A percentile compares a stretch with the other conserved stretches of the same genome.
Conservation (phyloP, 2,113 vertebrate species). For the Monopterus albus region DNA sequence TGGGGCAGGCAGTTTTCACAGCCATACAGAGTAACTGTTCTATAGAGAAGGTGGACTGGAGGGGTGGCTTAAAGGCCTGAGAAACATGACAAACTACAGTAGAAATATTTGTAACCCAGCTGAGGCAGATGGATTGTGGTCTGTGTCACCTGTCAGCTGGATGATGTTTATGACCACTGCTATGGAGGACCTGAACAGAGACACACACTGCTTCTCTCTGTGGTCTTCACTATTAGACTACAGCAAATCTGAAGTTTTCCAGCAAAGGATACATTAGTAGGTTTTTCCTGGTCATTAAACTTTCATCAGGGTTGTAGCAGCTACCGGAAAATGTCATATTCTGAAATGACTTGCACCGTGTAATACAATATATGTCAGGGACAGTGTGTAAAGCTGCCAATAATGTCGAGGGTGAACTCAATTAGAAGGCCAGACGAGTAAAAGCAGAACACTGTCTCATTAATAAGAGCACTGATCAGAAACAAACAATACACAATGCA, state of each 20-base stretch:
- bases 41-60: conserved; percentile 29
- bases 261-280: conserved; percentile 43
- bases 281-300: conserved; percentile 61
- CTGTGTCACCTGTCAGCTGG: conserved; percentile 22
- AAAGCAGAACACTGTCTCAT: too few species aligned
- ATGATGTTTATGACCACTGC: conserved; percentile 41
- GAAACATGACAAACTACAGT: conserved; percentile 17
- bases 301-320: conserved; percentile 47
- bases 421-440: too few species aligned
- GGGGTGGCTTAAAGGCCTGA: conserved; percentile 31
- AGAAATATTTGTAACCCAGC: conserved; percentile 10
- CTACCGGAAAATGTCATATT: conserved; percentile 38
- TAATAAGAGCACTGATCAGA: too few species aligned
- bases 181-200: not conserved
- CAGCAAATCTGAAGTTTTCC: conserved; percentile 15
- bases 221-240: not conserved
- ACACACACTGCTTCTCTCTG: conserved; percentile 13
- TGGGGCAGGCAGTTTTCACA: conserved; percentile 16
- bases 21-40: conserved; percentile 13
- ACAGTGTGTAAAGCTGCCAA: too few species aligned
- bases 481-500: too few species aligned
- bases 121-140: conserved; percentile 9
- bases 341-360: conserved; percentile 18
- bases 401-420: too few species aligned
- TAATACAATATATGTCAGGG: too few species aligned